Percentiles rank a stretch among this genome's conserved stretches.
These are phyloP conservation scores for Diogma glabrata DNA, from an alignment of 2,888 invertebrate genomes.

Conservation along the genomic window DNA sequence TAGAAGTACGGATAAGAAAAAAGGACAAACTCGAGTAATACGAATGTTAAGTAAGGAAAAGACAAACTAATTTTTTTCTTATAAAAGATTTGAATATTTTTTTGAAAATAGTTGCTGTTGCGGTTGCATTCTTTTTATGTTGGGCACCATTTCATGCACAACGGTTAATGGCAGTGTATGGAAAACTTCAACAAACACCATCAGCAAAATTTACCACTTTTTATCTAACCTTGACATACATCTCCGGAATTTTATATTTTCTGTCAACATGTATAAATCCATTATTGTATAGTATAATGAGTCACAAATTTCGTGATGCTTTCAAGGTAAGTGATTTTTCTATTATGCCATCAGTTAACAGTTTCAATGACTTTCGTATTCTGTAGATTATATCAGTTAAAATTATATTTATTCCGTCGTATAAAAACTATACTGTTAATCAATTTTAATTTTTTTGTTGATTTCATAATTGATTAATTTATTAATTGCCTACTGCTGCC, in stretches of 20 bases:
- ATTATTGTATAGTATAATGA: constrained; percentile 58
- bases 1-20: constrained; percentile 41
- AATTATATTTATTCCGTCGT: no score
- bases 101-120: constrained; percentile 60
- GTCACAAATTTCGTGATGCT: constrained; percentile 56
- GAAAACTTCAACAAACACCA: constrained; percentile 30
- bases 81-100: constrained; percentile 9
- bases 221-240: constrained; percentile 52
- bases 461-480: no score
- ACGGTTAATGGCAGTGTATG: constrained; percentile 70
- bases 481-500: no score
- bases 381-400: no score
- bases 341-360: no score
- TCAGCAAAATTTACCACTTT: constrained; percentile 39
- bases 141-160: constrained; percentile 92
- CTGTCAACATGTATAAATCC: constrained; percentile 59
- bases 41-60: constrained; percentile 75
- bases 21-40: constrained; percentile 54
- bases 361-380: no score
- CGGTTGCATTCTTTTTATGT: constrained; percentile 71
- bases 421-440: no score
- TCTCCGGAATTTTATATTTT: constrained; percentile 55
- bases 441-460: no score
- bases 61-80: neutral
- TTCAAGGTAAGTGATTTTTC: constrained; percentile 42